Percentiles rank a stretch among this genome's conserved stretches.
Conservation (phyloP, 1,140 invertebrate species). For the Phthorimaea operculella region DNA sequence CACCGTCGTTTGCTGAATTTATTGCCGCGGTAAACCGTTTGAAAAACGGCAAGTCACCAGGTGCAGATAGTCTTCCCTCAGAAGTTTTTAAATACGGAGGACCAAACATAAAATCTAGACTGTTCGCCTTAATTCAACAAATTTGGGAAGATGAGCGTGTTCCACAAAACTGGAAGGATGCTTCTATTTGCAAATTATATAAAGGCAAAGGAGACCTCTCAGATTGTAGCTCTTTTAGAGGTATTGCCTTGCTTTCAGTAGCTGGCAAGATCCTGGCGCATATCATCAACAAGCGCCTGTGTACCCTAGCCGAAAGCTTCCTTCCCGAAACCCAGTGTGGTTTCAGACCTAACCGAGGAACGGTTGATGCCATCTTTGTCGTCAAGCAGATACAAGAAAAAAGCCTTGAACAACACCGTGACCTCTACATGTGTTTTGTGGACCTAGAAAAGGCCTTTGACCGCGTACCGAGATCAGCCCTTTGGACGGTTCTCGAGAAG, state of each 20-base stretch:
- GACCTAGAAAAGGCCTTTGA: conserved; percentile 28
- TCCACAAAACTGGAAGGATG: conserved; percentile 8
- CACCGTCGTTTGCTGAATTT: neutral
- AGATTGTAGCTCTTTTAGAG: conserved; percentile 7
- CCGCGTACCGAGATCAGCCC: conserved; percentile 11
- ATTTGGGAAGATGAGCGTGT: neutral
- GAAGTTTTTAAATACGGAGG: conserved; percentile 5
- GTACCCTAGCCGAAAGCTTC: conserved; percentile 11
- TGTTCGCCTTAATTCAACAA: neutral
- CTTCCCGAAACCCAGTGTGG: conserved; percentile 26
- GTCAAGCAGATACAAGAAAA: conserved; percentile 25
- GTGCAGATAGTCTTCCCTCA: neutral
- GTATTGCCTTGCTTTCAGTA: conserved; percentile 3
- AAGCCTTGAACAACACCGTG: conserved; percentile 19
- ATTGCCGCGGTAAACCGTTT: neutral
- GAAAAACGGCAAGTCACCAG: conserved; percentile 2
- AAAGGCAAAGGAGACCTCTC: conserved; percentile 9
- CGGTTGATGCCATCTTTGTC: conserved; percentile 23
- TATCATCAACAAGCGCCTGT: conserved; percentile 11
- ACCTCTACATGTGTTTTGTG: conserved; percentile 25
- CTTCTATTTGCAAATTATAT: conserved; percentile 8
- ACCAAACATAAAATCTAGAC: neutral
- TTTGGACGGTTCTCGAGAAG: conserved; percentile 12
- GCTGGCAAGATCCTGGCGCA: conserved; percentile 8
- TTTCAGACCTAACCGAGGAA: conserved; percentile 20